phyloP scores from a whole-genome alignment of 2,797 vertebrate species.

The Acridotheres tristis region DNA sequence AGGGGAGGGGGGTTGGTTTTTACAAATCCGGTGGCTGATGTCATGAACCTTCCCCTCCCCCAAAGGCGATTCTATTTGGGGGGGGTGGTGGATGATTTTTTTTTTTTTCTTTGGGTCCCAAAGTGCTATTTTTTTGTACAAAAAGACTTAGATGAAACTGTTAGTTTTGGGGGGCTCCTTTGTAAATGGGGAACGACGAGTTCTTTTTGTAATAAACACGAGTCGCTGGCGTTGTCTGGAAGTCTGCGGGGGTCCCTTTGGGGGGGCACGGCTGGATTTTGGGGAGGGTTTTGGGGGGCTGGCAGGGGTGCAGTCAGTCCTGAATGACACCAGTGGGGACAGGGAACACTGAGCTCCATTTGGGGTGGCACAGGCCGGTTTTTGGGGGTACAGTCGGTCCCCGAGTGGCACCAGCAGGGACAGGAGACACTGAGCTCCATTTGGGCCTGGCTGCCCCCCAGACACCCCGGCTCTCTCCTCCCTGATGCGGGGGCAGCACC shows the following conservation, averaged over 20 bases:
- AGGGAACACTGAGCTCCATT: background rate
- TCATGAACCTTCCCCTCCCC: background rate
- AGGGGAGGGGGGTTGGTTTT: background rate
- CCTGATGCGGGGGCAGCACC: background rate
- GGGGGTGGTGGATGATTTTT: background rate
- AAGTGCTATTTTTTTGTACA: conserved; percentile 26
- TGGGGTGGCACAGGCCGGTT: too few species aligned
- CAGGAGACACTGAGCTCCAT: background rate
- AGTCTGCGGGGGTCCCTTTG: background rate
- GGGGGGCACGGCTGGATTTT: background rate
- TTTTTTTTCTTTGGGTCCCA: conserved; percentile 46
- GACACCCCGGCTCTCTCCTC: background rate
- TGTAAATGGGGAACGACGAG: conserved; percentile 61
- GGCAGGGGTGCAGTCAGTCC: background rate
- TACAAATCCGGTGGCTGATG: background rate
- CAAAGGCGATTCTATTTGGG: background rate
- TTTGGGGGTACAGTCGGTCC: background rate
- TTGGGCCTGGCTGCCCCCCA: background rate
- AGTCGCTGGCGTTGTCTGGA: background rate
- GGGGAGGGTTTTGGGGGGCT: background rate
- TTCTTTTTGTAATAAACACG: conserved; percentile 63
- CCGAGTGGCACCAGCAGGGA: background rate
- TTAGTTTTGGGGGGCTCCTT: conserved; percentile 74
- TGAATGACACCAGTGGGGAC: too few species aligned
- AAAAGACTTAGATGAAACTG: conserved; percentile 73